phyloP scores from a whole-genome alignment of 2,888 invertebrate genomes.

The Lamellibrachia columna region DNA sequence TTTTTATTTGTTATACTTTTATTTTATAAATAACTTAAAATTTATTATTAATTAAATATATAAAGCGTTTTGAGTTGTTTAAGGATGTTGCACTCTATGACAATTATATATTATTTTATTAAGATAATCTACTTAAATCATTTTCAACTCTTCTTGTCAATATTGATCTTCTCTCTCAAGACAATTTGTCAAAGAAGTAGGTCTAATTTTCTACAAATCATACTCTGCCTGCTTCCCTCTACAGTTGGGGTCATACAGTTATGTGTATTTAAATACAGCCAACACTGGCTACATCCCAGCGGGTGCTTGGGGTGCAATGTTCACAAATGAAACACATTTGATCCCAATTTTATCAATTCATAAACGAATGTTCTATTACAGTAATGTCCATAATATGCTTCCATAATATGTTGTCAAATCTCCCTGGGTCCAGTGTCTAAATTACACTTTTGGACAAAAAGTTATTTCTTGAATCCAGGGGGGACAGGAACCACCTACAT shows the following conservation, averaged over 20 bases:
- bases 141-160: too few species aligned
- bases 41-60: too few species aligned
- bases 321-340: not conserved
- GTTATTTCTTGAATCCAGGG: too few species aligned
- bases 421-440: not conserved
- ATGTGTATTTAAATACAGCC: not conserved
- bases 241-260: not conserved
- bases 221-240: not conserved
- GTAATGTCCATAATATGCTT: not conserved
- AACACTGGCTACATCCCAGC: not conserved
- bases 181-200: not conserved
- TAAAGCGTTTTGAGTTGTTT: too few species aligned
- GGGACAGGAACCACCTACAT: not conserved
- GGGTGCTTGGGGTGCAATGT: not conserved
- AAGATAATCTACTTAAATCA: too few species aligned
- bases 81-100: too few species aligned
- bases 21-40: too few species aligned
- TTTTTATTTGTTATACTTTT: too few species aligned
- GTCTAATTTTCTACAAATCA: not conserved
- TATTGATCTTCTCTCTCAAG: too few species aligned
- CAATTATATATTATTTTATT: too few species aligned
- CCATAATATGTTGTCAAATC: not conserved
- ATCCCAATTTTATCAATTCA: not conserved
- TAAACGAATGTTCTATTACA: not conserved
- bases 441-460: not conserved